Conservation (phyloP, 2,113 vertebrate genomes). For the Entelurus aequoreus region DNA sequence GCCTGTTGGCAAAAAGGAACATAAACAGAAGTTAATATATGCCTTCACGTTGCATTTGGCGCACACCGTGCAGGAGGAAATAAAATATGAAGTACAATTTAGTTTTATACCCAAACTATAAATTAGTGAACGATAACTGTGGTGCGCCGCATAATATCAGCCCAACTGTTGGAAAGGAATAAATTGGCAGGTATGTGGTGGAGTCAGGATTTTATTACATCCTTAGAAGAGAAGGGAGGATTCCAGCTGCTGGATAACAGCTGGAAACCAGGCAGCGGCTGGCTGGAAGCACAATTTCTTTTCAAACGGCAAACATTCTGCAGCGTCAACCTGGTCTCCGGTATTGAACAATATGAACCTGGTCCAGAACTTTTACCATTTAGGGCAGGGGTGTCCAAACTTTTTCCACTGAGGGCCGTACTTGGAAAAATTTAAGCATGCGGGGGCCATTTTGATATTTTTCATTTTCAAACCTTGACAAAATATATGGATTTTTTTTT, state of each 20-base stretch:
- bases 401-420: too few species aligned
- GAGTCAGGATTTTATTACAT: neutral
- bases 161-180: neutral
- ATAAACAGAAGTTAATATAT: neutral
- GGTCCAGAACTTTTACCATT: too few species aligned
- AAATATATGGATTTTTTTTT: too few species aligned
- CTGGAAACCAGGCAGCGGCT: neutral
- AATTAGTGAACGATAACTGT: neutral
- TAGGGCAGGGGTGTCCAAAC: too few species aligned
- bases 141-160: neutral
- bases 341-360: neutral
- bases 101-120: neutral
- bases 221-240: neutral
- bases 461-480: too few species aligned
- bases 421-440: too few species aligned
- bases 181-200: neutral
- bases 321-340: neutral
- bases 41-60: neutral
- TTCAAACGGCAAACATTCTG: too few species aligned
- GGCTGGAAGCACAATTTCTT: neutral
- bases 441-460: too few species aligned
- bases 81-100: neutral
- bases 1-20: neutral
- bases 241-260: neutral
- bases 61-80: neutral